These are phyloP conservation scores for Lycophotia porphyrea DNA, from an alignment of 2,888 invertebrate genomes.

Conservation along the genomic window DNA sequence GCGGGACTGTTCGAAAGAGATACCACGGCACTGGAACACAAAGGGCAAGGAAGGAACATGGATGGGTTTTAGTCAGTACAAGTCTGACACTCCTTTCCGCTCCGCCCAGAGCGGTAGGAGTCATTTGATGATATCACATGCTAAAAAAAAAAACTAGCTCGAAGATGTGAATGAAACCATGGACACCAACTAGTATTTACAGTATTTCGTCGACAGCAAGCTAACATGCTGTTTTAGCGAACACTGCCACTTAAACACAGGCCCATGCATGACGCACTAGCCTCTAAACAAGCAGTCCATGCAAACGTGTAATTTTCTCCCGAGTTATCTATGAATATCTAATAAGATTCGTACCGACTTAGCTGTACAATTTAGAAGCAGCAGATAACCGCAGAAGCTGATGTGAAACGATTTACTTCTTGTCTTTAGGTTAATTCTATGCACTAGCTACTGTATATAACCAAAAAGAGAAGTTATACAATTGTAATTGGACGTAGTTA, in stretches of 20 bases:
- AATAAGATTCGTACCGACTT: constrained; percentile 31
- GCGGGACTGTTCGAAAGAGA: too few species aligned
- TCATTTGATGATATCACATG: too few species aligned
- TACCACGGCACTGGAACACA: too few species aligned
- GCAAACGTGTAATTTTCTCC: constrained; percentile 47
- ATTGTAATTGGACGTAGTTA: not conserved
- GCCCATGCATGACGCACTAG: constrained; percentile 20
- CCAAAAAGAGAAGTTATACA: not conserved
- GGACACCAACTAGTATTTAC: not conserved
- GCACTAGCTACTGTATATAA: not conserved
- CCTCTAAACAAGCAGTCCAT: constrained; percentile 58
- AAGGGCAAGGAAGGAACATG: too few species aligned
- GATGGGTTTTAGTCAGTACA: too few species aligned
- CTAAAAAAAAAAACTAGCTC: too few species aligned
- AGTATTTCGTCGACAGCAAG: not conserved
- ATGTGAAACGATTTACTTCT: not conserved
- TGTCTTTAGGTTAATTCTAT: not conserved
- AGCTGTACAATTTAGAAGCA: constrained; percentile 34
- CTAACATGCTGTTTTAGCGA: constrained; percentile 25
- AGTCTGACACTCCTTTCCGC: too few species aligned
- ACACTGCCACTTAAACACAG: constrained; percentile 15
- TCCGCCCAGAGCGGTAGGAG: too few species aligned
- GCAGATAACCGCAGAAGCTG: constrained; percentile 19
- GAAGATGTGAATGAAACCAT: not conserved
- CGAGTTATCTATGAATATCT: constrained; percentile 55